Percentiles rank a stretch among this genome's conserved stretches.
These are phyloP conservation scores for Muscicapa comitata DNA, from an alignment of 2,797 vertebrate genomes.

Conservation along the genomic window DNA sequence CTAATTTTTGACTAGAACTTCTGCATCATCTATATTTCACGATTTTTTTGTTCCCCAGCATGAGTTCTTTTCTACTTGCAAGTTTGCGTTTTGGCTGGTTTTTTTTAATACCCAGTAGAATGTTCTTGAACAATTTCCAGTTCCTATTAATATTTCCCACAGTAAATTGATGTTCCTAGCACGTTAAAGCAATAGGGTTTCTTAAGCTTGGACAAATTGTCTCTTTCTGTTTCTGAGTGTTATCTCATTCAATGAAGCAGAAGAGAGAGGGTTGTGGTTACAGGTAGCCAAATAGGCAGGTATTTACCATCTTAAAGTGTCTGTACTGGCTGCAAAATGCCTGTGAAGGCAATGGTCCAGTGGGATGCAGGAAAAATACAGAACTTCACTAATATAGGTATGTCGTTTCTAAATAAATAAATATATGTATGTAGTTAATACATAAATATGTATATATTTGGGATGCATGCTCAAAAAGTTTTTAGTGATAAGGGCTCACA, in stretches of 20 bases:
- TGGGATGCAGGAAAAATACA: not conserved
- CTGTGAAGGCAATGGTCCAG: not conserved
- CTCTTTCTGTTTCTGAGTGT: not conserved
- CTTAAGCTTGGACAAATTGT: conserved; percentile 37
- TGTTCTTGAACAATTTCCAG: conserved; percentile 63
- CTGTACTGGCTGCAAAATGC: not conserved
- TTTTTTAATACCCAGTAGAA: not conserved
- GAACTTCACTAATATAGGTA: not conserved
- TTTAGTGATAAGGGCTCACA: not conserved
- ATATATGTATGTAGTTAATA: not conserved
- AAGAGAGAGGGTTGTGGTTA: not conserved
- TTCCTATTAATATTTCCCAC: conserved; percentile 56
- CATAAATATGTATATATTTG: not conserved
- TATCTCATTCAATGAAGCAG: not conserved
- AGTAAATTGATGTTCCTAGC: conserved; percentile 32
- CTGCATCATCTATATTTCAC: not conserved
- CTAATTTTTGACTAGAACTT: not conserved
- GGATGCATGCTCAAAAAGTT: not conserved
- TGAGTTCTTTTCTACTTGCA: not conserved
- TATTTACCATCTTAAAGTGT: not conserved
- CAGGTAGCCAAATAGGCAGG: not conserved
- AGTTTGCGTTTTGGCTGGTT: not conserved
- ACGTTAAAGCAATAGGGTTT: not conserved
- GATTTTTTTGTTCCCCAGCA: not conserved
- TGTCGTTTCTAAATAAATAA: not conserved